Evolutionary conservation across 2,888 invertebrate genomes (phyloP).

Genomic region (Choristoneura rosaceana): DNA sequence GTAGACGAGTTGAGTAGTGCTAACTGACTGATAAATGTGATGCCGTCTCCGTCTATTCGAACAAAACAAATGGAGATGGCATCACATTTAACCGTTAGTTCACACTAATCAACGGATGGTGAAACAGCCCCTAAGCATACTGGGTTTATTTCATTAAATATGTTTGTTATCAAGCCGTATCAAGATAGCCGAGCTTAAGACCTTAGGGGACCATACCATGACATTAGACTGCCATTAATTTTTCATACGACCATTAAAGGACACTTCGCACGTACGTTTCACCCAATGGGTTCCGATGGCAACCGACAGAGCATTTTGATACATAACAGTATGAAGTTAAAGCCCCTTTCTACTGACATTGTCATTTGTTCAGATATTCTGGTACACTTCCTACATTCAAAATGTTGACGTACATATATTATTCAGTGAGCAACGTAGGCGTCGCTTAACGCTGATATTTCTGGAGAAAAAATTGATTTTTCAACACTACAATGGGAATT

Average conservation of each 20-base stretch:
- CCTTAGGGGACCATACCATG: background rate
- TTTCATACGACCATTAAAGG: background rate
- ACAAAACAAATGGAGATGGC: no score
- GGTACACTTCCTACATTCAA: background rate
- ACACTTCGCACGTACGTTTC: background rate
- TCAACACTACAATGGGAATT: background rate
- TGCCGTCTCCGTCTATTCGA: no score
- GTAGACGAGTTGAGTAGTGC: no score
- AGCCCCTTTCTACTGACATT: background rate
- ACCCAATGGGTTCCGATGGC: background rate
- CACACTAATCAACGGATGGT: no score
- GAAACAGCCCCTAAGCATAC: no score
- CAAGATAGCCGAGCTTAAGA: background rate
- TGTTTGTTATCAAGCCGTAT: background rate
- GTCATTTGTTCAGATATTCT: slow-evolving; percentile 8
- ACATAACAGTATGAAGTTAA: background rate
- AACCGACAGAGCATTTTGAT: background rate
- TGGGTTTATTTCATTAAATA: no score
- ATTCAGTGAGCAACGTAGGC: background rate
- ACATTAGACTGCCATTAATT: background rate
- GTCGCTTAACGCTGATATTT: background rate
- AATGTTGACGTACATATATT: slow-evolving; percentile 20
- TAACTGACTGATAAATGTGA: no score
- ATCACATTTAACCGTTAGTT: no score
- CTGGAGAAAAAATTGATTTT: background rate